phyloP scores from a whole-genome alignment of 2,113 vertebrate genomes.

The Coreoperca whiteheadi region DNA sequence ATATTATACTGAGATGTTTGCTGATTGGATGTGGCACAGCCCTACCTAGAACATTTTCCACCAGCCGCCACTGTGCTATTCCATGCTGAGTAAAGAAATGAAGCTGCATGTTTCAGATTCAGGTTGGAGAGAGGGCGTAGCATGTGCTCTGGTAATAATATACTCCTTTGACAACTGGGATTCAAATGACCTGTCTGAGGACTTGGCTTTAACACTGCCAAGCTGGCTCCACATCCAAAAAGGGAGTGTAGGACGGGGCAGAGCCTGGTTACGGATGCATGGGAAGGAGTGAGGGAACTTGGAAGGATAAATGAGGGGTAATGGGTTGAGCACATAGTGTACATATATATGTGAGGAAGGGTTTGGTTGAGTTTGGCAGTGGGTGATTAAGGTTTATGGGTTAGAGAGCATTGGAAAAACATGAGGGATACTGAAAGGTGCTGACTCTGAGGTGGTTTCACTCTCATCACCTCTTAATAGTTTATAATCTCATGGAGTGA shows the following conservation, averaged over 20 bases:
- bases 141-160: constrained; percentile 30
- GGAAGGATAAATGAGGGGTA: constrained; percentile 35
- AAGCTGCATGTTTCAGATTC: constrained; percentile 14
- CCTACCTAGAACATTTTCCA: too few relatives aligned
- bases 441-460: constrained; percentile 9
- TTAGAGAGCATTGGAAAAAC: constrained; percentile 36
- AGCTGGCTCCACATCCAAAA: constrained; percentile 10
- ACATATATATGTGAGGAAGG: constrained; percentile 31
- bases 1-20: too few relatives aligned
- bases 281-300: neutral
- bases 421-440: neutral
- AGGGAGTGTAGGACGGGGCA: neutral
- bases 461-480: constrained; percentile 26
- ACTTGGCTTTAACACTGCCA: constrained; percentile 20
- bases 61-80: too few relatives aligned
- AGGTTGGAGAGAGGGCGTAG: neutral
- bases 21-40: too few relatives aligned
- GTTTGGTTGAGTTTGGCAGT: neutral
- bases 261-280: constrained; percentile 37
- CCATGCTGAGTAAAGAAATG: neutral
- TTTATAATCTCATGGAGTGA: constrained; percentile 24
- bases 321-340: constrained; percentile 37
- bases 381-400: constrained; percentile 41
- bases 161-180: constrained; percentile 16
- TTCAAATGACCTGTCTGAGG: constrained; percentile 46